Base-by-base conservation (phyloP, 2,888 invertebrate species). In the Dolichomitus sp. region DNA sequence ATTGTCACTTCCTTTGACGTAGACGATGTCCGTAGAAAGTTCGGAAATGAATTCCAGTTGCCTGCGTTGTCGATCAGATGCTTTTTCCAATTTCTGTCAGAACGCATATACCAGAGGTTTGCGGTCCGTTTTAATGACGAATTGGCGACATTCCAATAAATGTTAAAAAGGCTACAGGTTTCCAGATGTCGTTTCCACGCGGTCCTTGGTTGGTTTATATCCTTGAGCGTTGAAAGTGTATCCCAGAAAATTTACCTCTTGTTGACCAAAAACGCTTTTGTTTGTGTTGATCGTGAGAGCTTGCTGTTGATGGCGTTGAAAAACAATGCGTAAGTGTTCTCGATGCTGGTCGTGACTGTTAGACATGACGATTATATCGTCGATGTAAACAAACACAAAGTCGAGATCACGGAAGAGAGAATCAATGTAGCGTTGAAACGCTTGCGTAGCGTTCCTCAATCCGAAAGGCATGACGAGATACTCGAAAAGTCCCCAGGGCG, bases 91-190 rank as follows among this genome's bases (percentile, higher is more conserved):
- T 11, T 65, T 70, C 19, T 81, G 66, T 5, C 54, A 19, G 45
- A 87, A 86, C 2, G 83, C 84, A 65, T 69, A 85, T 4, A 40
- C 80, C 1, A 87, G 45, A 12, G 85, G 86, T 76, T 85, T 84
- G 54, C 87, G 86, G 59, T 86, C 84, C 0, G 88, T 84, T 3
- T 66, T n/a, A 0, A 87, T 76, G 0, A 76, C 68, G 59, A 87
- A 85, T 1, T 59, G 19, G 4, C 83, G 33, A 6, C 81, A 72
- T 63, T 87, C 84, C 2, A 87, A 3, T 17, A 77, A 42, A 30
- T 80, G 74, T 6, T 65, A 50, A 73, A 9, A 73, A 73, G 4
- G 59, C 73, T 4, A 73, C 11, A 0, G 82, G 84, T 72, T 69
- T 17, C 80, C 84, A 84, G 2, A 27, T n/a, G 0, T 54, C 61